Base-by-base conservation (phyloP, 2,888 invertebrate species). In the Lamellibrachia columna region DNA sequence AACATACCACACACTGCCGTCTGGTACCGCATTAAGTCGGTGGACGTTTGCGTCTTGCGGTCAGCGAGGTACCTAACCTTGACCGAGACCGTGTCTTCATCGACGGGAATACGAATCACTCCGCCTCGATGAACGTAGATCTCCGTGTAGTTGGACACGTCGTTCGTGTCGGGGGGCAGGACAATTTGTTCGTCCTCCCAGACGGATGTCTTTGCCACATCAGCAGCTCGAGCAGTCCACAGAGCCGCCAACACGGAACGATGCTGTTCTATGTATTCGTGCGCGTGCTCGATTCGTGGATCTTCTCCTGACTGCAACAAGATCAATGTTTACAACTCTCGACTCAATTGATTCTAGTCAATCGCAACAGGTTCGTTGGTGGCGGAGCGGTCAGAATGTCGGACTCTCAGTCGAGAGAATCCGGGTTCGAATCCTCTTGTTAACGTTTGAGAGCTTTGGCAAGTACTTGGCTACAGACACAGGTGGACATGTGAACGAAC, bases 131-230 rank as follows among this genome's bases (percentile, higher is more conserved):
- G 75, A 75, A 75, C 75, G 22, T 75, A 75, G 75, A 75, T 22
- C 75, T 75, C 75, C 22, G 75, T 75, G 75, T 22, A 75, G 75
- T n/a, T 75, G 75, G 75, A 75, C 75, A 75, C 75, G 75, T 75
- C 75, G n/a, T 75, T 75, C 75, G 75, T 75, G 15, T 75, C 75
- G 22, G 15, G 15, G 75, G 75, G 22, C 22, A 22, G 75, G 75
- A 75, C 75, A 75, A 3, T 22, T 15, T 75, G 75, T 6, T 6
- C 75, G 75, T 75, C 22, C 22, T 22, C 22, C 75, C n/a, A 4
- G 75, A 22, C 15, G 22, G 22, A 11, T 22, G 75, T 15, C 75
- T 75, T 22, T 15, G 75, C 75, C 75, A 75, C n/a, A 22, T 75
- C 75, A 75, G 75, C 75, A 22, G 75, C 75, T 75, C 75, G 22